Evolutionary conservation across 2,113 vertebrate species (phyloP).

Genomic region (Pseudopipra pipra): DNA sequence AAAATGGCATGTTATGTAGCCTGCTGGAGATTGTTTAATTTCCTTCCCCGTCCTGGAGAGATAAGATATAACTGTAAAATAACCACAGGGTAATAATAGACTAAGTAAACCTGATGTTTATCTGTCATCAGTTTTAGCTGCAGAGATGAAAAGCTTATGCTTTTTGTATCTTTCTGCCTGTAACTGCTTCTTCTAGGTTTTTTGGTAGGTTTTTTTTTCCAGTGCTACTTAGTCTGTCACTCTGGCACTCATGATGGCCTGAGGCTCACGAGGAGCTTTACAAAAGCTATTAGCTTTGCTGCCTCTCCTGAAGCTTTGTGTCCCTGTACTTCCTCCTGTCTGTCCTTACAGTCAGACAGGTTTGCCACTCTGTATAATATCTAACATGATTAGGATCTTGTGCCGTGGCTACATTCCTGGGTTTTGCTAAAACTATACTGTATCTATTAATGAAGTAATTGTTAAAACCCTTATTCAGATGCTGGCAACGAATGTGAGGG

Average conservation of each 20-base stretch:
- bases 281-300: neutral
- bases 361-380: neutral
- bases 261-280: neutral
- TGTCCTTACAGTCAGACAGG: neutral
- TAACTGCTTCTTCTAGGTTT: neutral
- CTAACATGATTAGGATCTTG: neutral
- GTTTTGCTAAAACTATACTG: neutral
- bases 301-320: neutral
- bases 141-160: neutral
- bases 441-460: neutral
- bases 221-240: rapidly evolving
- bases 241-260: neutral
- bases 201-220: neutral
- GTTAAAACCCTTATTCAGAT: neutral
- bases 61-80: neutral
- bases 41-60: neutral
- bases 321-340: neutral
- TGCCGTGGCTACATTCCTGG: neutral
- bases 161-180: neutral
- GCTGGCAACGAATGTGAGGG: neutral
- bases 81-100: neutral
- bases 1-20: neutral
- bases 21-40: neutral
- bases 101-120: neutral
- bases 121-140: neutral